These are phyloP conservation scores for Arctia plantaginis DNA, from an alignment of 2,888 invertebrate genomes.

Conservation along the genomic window DNA sequence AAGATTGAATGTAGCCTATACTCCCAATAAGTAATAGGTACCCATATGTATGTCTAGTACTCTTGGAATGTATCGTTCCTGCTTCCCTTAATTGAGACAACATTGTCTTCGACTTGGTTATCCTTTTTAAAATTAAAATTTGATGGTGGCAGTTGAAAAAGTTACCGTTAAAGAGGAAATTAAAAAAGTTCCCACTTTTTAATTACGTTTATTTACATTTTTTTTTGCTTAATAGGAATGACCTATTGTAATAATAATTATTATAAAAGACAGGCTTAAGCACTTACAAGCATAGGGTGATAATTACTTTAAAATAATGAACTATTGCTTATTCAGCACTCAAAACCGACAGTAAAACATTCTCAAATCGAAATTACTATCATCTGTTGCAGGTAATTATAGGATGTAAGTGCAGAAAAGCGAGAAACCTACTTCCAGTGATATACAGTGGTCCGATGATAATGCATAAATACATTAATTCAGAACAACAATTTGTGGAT, in stretches of 20 bases:
- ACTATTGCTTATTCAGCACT: not conserved
- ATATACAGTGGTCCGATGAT: too few species aligned
- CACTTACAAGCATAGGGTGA: not conserved
- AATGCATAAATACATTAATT: too few species aligned
- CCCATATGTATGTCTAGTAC: not conserved
- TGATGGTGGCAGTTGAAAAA: not conserved
- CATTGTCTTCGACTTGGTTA: not conserved
- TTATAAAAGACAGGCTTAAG: not conserved
- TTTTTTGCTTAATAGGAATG: not conserved
- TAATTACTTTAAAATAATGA: not conserved
- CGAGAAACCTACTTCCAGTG: too few species aligned
- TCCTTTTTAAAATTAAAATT: not conserved
- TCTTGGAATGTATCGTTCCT: not conserved
- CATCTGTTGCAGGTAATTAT: not conserved
- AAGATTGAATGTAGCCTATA: not conserved
- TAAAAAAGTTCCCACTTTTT: not conserved
- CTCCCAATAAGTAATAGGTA: too few species aligned
- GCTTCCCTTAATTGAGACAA: not conserved
- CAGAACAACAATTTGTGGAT: too few species aligned
- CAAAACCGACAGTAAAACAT: not conserved
- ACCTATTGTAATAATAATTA: not conserved
- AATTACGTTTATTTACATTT: not conserved
- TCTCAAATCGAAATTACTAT: not conserved
- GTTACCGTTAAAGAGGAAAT: slow-evolving; percentile 1
- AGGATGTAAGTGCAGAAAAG: not conserved